phyloP scores from a whole-genome alignment of 2,888 invertebrate genomes.

The Meganola albula region DNA sequence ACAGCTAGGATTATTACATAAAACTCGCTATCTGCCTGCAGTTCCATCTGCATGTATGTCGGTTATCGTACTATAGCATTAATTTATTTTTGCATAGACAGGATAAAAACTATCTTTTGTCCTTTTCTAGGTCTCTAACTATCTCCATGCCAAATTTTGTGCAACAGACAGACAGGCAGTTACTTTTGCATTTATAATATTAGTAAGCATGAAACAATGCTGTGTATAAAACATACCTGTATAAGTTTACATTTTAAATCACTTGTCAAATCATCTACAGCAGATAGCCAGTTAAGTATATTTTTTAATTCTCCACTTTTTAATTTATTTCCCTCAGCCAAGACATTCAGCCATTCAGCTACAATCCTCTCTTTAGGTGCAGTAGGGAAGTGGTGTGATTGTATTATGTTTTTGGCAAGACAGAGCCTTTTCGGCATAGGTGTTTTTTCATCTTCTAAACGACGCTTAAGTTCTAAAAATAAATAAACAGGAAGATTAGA shows the following conservation, averaged over 20 bases:
- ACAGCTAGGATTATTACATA: too few relatives aligned
- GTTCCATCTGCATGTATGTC: too few relatives aligned
- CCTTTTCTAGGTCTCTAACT: too few relatives aligned
- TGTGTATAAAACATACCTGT: constrained; percentile 43
- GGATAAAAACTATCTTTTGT: too few relatives aligned
- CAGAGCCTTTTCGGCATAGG: constrained; percentile 72
- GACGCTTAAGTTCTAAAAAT: constrained; percentile 66
- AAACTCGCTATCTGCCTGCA: too few relatives aligned
- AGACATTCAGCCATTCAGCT: constrained; percentile 63
- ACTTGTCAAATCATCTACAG: constrained; percentile 49
- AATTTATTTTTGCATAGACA: too few relatives aligned
- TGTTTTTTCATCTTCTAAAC: constrained; percentile 54
- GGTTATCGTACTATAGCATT: too few relatives aligned
- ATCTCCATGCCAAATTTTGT: too few relatives aligned
- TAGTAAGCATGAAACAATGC: too few relatives aligned
- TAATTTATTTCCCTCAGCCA: constrained; percentile 44
- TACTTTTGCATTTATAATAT: too few relatives aligned
- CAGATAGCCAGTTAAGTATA: constrained; percentile 49
- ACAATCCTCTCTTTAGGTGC: constrained; percentile 70
- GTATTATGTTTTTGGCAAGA: constrained; percentile 72
- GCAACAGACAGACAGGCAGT: too few relatives aligned
- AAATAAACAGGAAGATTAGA: too few relatives aligned
- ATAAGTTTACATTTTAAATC: constrained; percentile 57
- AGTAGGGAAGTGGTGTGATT: constrained; percentile 63
- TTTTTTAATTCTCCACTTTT: constrained; percentile 44